Evolutionary conservation across 2,797 vertebrate genomes (phyloP).

Genomic region (Sus cebifrons): DNA sequence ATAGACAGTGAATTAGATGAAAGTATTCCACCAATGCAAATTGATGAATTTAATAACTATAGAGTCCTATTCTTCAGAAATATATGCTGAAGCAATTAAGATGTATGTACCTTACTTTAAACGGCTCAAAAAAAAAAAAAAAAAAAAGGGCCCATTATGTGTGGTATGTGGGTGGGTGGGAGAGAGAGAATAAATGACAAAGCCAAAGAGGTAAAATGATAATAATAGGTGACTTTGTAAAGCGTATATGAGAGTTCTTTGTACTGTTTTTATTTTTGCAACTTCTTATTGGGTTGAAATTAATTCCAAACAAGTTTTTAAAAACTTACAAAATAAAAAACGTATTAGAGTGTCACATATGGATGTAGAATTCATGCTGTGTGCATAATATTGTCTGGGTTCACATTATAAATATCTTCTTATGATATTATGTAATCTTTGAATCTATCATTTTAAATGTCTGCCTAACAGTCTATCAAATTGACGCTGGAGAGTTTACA

Average conservation of each 20-base stretch:
- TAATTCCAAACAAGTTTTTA: conserved; percentile 61
- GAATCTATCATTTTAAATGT: conserved; percentile 63
- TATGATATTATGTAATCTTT: conserved; percentile 48
- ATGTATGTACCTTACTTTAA: neutral
- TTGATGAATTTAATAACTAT: neutral
- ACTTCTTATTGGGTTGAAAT: conserved; percentile 29
- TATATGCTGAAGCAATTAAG: conserved; percentile 31
- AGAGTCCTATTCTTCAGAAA: conserved; percentile 17
- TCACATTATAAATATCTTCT: conserved; percentile 16
- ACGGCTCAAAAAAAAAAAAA: neutral
- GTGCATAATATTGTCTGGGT: neutral
- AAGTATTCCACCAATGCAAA: neutral
- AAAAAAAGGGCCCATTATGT: neutral
- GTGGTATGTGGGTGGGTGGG: too few species aligned
- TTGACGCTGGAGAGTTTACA: conserved; percentile 1
- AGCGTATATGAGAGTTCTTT: neutral
- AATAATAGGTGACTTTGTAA: conserved; percentile 16
- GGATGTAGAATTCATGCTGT: neutral
- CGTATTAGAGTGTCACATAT: neutral
- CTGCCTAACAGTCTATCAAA: conserved; percentile 13
- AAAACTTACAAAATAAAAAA: conserved; percentile 43
- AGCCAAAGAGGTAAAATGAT: neutral
- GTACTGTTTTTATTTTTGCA: conserved; percentile 56
- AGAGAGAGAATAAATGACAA: conserved; percentile 31
- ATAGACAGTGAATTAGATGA: conserved; percentile 12